These are phyloP conservation scores for Plectropomus leopardus DNA, from an alignment of 2,113 vertebrate genomes.

Conservation along the genomic window DNA sequence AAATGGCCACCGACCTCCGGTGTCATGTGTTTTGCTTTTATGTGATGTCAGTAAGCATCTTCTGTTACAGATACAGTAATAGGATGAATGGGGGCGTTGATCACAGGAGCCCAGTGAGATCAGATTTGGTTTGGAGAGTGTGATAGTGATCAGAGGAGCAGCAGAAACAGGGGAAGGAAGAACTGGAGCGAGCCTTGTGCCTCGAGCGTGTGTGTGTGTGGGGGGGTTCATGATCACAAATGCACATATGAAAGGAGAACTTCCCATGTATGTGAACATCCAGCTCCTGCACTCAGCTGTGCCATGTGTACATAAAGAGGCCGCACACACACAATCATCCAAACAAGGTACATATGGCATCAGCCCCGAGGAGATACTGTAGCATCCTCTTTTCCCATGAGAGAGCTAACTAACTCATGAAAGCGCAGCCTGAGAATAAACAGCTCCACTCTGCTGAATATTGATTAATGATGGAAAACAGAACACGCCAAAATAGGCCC, in stretches of 20 bases:
- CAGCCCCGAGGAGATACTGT: conserved; percentile 54
- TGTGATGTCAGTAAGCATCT: conserved; percentile 36
- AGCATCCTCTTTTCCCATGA: conserved; percentile 64
- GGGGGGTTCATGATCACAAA: conserved; percentile 20
- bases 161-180: conserved; percentile 51
- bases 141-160: conserved; percentile 64
- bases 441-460: conserved; percentile 66
- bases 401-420: conserved; percentile 65
- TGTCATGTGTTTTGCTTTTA: conserved; percentile 36
- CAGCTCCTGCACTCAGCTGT: conserved; percentile 23
- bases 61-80: conserved; percentile 35
- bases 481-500: conserved; percentile 57
- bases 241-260: conserved; percentile 35
- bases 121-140: conserved; percentile 50
- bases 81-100: conserved; percentile 16
- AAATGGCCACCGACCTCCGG: conserved; percentile 24
- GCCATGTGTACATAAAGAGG: conserved; percentile 25
- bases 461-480: conserved; percentile 74
- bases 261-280: conserved; percentile 27
- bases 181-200: conserved; percentile 62
- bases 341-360: conserved; percentile 60
- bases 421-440: conserved; percentile 61
- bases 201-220: conserved; percentile 35
- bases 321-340: conserved; percentile 18
- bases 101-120: conserved; percentile 51